A percentile compares a stretch with the other conserved stretches of the same genome.
Conservation (phyloP, 1,140 invertebrate genomes). For the Drosophila ohnishii region DNA sequence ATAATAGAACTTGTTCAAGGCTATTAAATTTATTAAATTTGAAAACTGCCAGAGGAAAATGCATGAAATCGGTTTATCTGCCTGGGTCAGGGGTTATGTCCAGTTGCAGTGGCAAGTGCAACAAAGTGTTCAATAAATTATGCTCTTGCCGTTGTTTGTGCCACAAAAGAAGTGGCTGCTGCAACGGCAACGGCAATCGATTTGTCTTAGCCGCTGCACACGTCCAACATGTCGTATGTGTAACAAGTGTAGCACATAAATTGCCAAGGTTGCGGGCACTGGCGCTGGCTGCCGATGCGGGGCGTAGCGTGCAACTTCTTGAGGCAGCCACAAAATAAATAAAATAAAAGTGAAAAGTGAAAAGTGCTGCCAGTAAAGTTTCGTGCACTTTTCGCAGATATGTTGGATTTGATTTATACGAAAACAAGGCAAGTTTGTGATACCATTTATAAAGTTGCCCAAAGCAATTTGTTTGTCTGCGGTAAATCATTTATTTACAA, state of each 20-base stretch:
- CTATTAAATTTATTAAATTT: not conserved
- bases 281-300: not conserved
- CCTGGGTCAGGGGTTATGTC: constrained; percentile 11
- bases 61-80: not conserved
- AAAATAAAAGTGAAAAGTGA: constrained; percentile 37
- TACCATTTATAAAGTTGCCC: constrained; percentile 45
- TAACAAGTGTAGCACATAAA: constrained; percentile 75
- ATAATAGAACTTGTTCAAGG: too few species aligned
- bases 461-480: constrained; percentile 41
- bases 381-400: constrained; percentile 33
- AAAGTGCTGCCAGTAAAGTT: constrained; percentile 35
- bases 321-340: constrained; percentile 53
- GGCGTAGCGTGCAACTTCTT: constrained; percentile 23
- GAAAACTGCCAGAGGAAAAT: not conserved
- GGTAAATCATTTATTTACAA: constrained; percentile 19
- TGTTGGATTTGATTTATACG: constrained; percentile 44
- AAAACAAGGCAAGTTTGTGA: constrained; percentile 45
- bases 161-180: constrained; percentile 43
- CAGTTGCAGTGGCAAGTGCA: constrained; percentile 33
- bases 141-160: constrained; percentile 42
- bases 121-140: constrained; percentile 71
- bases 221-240: constrained; percentile 71
- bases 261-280: constrained; percentile 35
- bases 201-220: constrained; percentile 63
- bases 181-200: constrained; percentile 52